Conservation (phyloP, 2,888 invertebrate genomes). For the Leptinotarsa tumamoca region DNA sequence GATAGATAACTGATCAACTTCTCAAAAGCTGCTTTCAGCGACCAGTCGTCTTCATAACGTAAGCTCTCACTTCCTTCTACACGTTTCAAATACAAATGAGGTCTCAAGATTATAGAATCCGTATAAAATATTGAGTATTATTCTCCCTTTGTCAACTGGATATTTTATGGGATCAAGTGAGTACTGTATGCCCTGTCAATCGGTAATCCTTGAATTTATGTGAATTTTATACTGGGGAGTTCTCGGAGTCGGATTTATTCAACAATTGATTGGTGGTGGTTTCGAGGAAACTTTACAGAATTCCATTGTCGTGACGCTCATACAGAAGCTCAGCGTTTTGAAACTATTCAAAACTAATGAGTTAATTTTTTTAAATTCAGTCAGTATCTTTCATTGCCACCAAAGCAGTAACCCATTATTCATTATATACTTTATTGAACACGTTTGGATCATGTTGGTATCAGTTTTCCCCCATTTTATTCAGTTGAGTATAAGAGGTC, state of each 20-base stretch:
- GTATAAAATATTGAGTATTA: conserved; percentile 60
- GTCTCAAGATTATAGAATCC: conserved; percentile 47
- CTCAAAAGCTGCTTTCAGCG: background rate
- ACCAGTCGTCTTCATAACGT: background rate
- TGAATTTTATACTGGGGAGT: conserved; percentile 59
- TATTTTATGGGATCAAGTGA: conserved; percentile 64
- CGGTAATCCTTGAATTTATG: conserved; percentile 64
- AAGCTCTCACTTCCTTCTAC: conserved; percentile 33
- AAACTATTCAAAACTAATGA: too few species aligned
- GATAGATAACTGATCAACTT: background rate
- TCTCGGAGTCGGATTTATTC: conserved; percentile 37
- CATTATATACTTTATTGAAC: too few species aligned
- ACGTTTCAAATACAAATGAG: conserved; percentile 49
- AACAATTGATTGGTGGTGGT: conserved; percentile 42
- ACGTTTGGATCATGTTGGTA: too few species aligned
- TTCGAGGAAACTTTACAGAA: background rate
- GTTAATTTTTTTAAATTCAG: too few species aligned
- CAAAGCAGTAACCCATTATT: too few species aligned
- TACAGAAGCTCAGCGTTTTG: background rate
- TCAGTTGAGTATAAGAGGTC: too few species aligned
- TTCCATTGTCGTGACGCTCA: background rate
- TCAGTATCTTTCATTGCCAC: too few species aligned
- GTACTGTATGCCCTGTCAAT: conserved; percentile 61
- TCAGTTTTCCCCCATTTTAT: too few species aligned
- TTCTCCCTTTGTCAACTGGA: conserved; percentile 59